Evolutionary conservation across 2,113 vertebrate genomes (phyloP), one percentile per base, ranked within the genome.

Genomic region (Phrynosoma blainvillii): DNA sequence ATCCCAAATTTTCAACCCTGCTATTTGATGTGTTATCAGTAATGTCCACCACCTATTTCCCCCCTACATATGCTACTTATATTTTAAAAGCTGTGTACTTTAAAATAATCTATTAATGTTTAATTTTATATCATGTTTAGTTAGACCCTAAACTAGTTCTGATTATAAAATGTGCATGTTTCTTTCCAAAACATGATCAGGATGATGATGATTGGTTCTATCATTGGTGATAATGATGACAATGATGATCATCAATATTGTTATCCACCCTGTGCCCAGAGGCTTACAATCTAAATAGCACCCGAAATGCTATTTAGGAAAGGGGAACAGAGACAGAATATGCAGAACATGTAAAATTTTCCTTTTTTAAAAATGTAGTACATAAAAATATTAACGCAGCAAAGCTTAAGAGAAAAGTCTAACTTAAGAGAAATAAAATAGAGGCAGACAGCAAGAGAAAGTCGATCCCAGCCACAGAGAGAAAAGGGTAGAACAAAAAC

Each of bases 371-470:
- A 68, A 30, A 23, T 68, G 14, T 25, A 68, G 16, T 14, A 20
- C 56, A 52, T 52, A 83, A 88, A 10, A 0, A 4, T 2, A 59
- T 30, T 30, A 32, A 2, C 11, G 65, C 1, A 47, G 59, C 74
- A 92, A 87, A 1, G 85, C 70, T 16, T 66, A 86, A 88, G 47
- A 30, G 42, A 56, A 36, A 78, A 71, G 40, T 20, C 20, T 75
- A 76, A 87, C 62, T 92, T 92, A 89, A n/a, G 56, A 3, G 25
- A 8, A 82, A 89, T 54, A 89, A 82, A 10, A 71, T 70, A 18
- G 52, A 56, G 10, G 79, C 10, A 70, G 21, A n/a, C 2, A 87
- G 87, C 14, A 81, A 56, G 77, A 25, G 25, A 54, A 56, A 62
- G 21, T 9, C 89, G 66, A 9, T 79, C 59, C 2, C 11, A 10